Evolutionary conservation across 2,888 invertebrate genomes (phyloP).

Genomic region (Molorchus minor): DNA sequence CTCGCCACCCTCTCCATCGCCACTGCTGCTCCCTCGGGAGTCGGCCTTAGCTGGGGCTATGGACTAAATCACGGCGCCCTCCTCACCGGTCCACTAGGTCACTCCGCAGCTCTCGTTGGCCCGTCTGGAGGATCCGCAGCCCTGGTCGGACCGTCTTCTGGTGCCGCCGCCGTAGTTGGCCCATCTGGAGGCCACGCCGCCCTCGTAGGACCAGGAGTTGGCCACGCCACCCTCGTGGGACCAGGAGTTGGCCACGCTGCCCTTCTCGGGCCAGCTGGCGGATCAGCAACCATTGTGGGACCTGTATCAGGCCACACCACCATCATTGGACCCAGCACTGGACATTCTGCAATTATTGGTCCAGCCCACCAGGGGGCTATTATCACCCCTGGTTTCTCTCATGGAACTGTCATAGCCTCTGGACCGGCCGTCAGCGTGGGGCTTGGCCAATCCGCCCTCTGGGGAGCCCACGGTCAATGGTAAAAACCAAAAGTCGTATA

Average conservation of each 20-base stretch:
- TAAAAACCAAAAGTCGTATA: neutral
- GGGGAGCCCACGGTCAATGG: conserved; percentile 14
- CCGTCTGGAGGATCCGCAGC: neutral
- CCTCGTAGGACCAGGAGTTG: conserved; percentile 1
- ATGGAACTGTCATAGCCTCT: conserved; percentile 18
- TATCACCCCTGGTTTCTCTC: conserved; percentile 18
- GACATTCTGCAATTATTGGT: conserved; percentile 4
- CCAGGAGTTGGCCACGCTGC: conserved; percentile 1
- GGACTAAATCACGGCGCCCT: conserved; percentile 10
- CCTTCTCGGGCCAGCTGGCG: conserved; percentile 5
- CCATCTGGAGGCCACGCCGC: neutral
- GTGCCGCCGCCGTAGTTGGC: neutral
- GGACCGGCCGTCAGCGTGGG: conserved; percentile 17
- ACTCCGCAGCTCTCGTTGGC: neutral
- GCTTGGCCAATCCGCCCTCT: conserved; percentile 9
- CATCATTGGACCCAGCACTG: conserved; percentile 8
- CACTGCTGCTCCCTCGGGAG: neutral
- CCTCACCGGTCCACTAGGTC: conserved; percentile 2
- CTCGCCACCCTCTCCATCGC: neutral
- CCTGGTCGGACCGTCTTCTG: neutral
- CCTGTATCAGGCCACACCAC: neutral
- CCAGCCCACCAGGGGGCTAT: conserved; percentile 17
- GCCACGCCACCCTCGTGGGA: neutral
- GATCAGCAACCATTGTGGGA: conserved; percentile 8
- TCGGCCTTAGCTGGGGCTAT: conserved; percentile 4